Conservation (phyloP, 2,113 vertebrate genomes). For the Leptocoma aspasia region DNA sequence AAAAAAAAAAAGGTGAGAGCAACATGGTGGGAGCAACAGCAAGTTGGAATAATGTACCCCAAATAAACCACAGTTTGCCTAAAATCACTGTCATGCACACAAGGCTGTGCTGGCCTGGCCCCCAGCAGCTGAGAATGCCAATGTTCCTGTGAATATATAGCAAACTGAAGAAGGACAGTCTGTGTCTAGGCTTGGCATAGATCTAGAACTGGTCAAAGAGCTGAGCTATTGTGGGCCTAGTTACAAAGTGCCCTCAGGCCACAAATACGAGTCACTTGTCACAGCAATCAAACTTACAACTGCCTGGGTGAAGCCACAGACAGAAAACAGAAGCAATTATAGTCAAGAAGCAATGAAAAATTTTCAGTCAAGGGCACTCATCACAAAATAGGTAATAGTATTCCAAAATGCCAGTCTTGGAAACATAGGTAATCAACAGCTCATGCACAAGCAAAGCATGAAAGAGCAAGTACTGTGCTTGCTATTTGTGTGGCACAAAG, state of each 20-base stretch:
- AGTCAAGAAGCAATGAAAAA: background rate
- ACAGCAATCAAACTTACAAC: accelerated
- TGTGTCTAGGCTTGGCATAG: background rate
- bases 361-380: background rate
- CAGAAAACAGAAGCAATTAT: background rate
- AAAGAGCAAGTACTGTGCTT: background rate
- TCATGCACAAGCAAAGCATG: background rate
- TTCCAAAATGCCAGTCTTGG: background rate
- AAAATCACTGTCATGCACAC: background rate
- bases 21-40: accelerated
- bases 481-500: background rate
- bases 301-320: background rate
- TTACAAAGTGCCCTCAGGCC: background rate
- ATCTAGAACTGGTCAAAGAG: background rate
- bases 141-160: background rate
- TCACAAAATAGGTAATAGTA: background rate
- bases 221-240: background rate
- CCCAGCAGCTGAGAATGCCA: background rate
- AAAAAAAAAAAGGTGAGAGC: no score
- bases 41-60: background rate
- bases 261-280: background rate
- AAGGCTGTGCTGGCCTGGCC: background rate
- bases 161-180: background rate
- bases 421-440: background rate
- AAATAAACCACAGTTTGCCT: background rate